Evolutionary conservation across 2,797 vertebrate genomes (phyloP), one percentile per base, ranked within the genome.

Genomic region (Pseudocheirus occidentalis): DNA sequence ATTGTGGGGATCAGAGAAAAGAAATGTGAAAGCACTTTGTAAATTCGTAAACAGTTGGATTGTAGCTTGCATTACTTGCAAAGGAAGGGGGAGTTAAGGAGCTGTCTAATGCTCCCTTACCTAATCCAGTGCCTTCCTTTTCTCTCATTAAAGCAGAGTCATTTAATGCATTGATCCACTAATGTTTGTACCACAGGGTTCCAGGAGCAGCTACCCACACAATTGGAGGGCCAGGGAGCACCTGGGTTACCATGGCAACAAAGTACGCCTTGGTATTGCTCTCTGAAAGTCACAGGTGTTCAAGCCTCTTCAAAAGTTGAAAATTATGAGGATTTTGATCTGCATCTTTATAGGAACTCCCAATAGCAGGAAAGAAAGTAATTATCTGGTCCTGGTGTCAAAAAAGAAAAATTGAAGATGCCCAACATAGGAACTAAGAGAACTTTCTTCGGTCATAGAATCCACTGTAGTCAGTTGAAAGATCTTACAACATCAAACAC

Each of bases 231-330:
- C 29, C 90, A 66, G 50, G 5, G 31, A 28, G 3, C 28, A 53
- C 16, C 56, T 93, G 57, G 87, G 5, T 92, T 94, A 59, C 5
- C 54, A 62, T 1, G 1, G 54, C 21, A 95, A 40, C 91, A 12
- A 93, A 95, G 28, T 3, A 96, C 1, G 2, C 1, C 56, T 52
- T n/a, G 40, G 0, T 93, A 93, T 94, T 46, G 46, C 90, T 95
- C 6, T 24, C 21, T 66, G 94, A 94, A 94, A 95, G 87, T 31
- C 73, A 50, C 10, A 96, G 28, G 50, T 96, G 55, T 46, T 81
- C 73, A 81, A 40, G 73, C 40, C 18, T 81, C 73, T 81, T 81
- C n/a, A 81, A 81, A 46, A 81, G n/a, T 46, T 81, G 40, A 81
- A 46, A 40, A 46, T 81, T 46, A 81, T 81, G 18, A 11, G 40